Evolutionary conservation across 2,113 vertebrate genomes (phyloP).

Genomic region (Nerophis ophidion): DNA sequence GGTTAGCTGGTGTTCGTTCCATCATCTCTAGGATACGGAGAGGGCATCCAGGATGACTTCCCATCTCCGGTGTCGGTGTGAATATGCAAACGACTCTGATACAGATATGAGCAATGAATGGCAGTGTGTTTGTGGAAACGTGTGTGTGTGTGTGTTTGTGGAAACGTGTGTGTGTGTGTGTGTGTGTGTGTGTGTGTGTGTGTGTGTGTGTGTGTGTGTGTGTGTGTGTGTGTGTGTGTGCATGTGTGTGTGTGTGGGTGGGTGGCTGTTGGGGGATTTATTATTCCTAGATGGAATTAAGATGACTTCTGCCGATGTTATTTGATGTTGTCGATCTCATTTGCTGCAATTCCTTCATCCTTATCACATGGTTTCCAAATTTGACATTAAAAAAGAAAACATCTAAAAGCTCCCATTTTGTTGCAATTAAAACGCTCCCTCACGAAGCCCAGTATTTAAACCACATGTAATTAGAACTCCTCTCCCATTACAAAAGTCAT

Average conservation of each 20-base stretch:
- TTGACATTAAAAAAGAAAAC: neutral
- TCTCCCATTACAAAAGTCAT: neutral
- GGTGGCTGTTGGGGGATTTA: no score
- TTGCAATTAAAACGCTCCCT: conserved; percentile 5
- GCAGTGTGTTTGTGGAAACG: conserved; percentile 2
- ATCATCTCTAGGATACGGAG: conserved; percentile 11
- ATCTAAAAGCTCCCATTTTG: neutral
- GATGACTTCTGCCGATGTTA: conserved; percentile 4
- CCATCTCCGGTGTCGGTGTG: conserved; percentile 16
- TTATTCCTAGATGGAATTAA: conserved; percentile 9
- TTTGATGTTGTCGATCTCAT: conserved; percentile 12
- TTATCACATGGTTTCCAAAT: conserved; percentile 5
- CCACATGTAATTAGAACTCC: neutral
- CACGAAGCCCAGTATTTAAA: neutral
- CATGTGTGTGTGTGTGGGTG: conserved; percentile 1
- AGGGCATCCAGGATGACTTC: conserved; percentile 32
- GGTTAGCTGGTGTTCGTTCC: conserved; percentile 39
- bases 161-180: conserved; percentile 8
- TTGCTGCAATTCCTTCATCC: neutral
- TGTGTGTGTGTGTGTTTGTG: conserved; percentile 3
- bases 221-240: conserved; percentile 10
- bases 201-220: neutral
- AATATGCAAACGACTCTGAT: conserved; percentile 31
- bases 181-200: conserved; percentile 6
- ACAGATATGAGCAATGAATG: conserved; percentile 17